Evolutionary conservation across 1,140 invertebrate genomes (phyloP).

Genomic region (Callitettix versicolor): DNA sequence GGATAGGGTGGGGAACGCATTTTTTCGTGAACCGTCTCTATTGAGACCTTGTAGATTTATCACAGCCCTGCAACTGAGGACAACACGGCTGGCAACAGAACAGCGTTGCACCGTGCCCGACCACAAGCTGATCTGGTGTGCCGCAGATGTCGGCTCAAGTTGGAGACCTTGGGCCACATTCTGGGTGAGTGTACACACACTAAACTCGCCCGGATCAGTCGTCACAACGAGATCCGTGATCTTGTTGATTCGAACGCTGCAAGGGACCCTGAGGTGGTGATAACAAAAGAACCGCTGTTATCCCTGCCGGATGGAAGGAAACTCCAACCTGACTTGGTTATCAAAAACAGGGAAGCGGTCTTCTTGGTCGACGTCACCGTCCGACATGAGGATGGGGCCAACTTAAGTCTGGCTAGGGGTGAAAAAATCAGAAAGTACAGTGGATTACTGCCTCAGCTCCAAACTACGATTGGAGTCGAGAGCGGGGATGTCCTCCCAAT

Average conservation of each 20-base stretch:
- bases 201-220: slow-evolving; percentile 8
- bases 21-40: not conserved
- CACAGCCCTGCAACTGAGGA: slow-evolving; percentile 1
- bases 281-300: not conserved
- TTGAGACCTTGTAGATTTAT: slow-evolving; percentile 1
- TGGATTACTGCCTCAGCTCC: slow-evolving; percentile 11
- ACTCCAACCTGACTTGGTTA: not conserved
- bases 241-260: not conserved
- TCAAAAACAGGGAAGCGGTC: slow-evolving; percentile 10
- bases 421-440: slow-evolving; percentile 7
- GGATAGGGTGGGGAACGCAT: slow-evolving; percentile 6
- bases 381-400: slow-evolving; percentile 3
- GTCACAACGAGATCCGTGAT: slow-evolving; percentile 20
- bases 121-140: not conserved
- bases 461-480: slow-evolving; percentile 5
- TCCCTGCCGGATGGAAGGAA: not conserved
- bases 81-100: not conserved
- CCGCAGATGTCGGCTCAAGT: slow-evolving; percentile 1
- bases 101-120: not conserved
- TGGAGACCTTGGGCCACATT: slow-evolving; percentile 21
- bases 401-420: not conserved
- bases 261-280: not conserved
- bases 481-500: slow-evolving; percentile 25
- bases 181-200: slow-evolving; percentile 16
- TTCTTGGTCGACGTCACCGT: slow-evolving; percentile 15